Conservation (phyloP, 2,888 invertebrate species). For the Hemithea aestivaria region DNA sequence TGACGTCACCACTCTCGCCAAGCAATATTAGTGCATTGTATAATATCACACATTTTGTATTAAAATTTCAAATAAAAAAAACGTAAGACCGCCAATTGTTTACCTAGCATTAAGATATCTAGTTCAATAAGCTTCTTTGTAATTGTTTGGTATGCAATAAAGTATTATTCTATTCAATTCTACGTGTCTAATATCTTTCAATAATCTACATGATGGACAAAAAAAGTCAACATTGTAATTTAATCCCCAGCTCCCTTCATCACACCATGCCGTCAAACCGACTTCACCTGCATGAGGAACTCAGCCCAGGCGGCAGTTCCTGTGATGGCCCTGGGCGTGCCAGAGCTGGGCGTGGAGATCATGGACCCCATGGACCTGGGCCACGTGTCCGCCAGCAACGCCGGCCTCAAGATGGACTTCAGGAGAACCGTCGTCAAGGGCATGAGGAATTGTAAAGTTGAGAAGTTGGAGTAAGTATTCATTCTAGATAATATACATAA, state of each 20-base stretch:
- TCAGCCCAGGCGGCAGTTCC: conserved; percentile 55
- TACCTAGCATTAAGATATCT: too few relatives aligned
- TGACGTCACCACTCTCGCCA: too few relatives aligned
- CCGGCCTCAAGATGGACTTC: conserved; percentile 60
- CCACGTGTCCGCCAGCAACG: conserved; percentile 45
- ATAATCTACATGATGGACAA: too few relatives aligned
- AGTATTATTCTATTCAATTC: too few relatives aligned
- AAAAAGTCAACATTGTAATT: too few relatives aligned
- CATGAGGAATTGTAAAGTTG: conserved; percentile 48
- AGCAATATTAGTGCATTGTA: not conserved
- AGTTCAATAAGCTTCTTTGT: too few relatives aligned
- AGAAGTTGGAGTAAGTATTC: conserved; percentile 48
- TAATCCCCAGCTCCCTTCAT: conserved; percentile 57
- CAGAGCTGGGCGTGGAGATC: conserved; percentile 43
- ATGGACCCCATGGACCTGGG: conserved; percentile 59
- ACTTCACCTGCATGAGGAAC: conserved; percentile 43
- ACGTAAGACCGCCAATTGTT: too few relatives aligned
- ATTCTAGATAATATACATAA: too few relatives aligned
- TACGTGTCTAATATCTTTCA: too few relatives aligned
- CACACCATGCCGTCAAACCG: conserved; percentile 45
- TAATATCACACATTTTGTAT: conserved; percentile 6
- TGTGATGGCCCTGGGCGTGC: conserved; percentile 49
- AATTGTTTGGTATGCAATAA: too few relatives aligned
- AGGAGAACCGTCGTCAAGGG: conserved; percentile 55
- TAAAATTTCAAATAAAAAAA: too few relatives aligned